Percentiles rank a stretch among this genome's conserved stretches.
phyloP scores from a whole-genome alignment of 2,113 vertebrate genomes.

The Sminthopsis crassicaudata region DNA sequence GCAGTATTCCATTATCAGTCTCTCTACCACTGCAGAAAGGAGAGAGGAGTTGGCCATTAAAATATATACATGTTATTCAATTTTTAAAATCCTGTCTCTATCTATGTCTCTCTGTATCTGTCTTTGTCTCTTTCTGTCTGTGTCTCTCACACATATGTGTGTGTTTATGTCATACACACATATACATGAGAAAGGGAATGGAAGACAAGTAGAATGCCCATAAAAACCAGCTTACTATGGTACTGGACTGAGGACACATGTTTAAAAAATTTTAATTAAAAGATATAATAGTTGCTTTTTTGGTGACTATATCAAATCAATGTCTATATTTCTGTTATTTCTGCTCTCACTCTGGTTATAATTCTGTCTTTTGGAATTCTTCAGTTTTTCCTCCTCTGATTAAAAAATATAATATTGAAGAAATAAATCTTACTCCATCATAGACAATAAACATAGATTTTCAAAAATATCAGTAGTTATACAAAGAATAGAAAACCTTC shows the following conservation, averaged over 20 bases:
- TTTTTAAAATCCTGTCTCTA: not conserved
- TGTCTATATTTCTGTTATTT: not conserved
- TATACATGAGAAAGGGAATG: too few relatives aligned
- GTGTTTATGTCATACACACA: too few relatives aligned
- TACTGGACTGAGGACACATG: not conserved
- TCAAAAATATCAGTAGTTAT: not conserved
- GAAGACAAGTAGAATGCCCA: too few relatives aligned
- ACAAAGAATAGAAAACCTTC: slow-evolving; percentile 36
- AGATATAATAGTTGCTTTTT: not conserved
- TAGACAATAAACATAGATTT: not conserved
- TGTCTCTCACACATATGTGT: too few relatives aligned
- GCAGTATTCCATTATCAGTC: not conserved
- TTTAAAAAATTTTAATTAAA: slow-evolving; percentile 1
- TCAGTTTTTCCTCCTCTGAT: not conserved
- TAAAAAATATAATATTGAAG: slow-evolving; percentile 32
- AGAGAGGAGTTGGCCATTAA: not conserved
- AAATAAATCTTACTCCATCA: slow-evolving; percentile 41
- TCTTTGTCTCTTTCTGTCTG: too few relatives aligned
- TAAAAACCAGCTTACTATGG: not conserved
- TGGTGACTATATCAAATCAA: slow-evolving; percentile 26
- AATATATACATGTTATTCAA: not conserved
- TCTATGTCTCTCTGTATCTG: too few relatives aligned
- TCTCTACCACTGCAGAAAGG: not conserved
- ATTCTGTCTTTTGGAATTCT: slow-evolving; percentile 22
- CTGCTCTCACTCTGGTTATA: not conserved